Base-by-base conservation (phyloP, 2,888 invertebrate species). In the Caenorhabditis uteleia region DNA sequence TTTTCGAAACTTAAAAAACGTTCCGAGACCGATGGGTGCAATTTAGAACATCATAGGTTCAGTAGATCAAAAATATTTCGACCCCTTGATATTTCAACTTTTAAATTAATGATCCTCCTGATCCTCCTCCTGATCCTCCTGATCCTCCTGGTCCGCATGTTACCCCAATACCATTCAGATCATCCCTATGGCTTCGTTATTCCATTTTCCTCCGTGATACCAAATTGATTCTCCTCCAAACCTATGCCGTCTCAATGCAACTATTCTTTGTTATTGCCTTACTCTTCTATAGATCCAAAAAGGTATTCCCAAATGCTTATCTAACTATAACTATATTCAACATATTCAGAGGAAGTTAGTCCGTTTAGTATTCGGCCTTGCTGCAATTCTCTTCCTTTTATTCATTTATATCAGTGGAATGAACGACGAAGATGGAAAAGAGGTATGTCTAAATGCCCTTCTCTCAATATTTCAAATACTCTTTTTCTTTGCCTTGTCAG, bases 181-280 rank as follows among this genome's bases (percentile, higher is more conserved):
- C 81, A 1, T 36, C 70, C 14, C 50, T 81, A 18, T 81, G 81
- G 81, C 68, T 82, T 27, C 70, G 81, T 7, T 81, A 81, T 40
- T 72, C 81, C 3, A 68, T 82, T 14, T 81, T 80, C 62, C 73
- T 81, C n/a, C 68, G 58, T 2, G 81, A 81, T 45, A 51, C 69
- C 8, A 81, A 81, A 36, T 59, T 81, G 33, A 71, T 80, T 16
- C 69, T 80, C 2, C 69, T 81, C 1, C 69, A 74, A 36, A 55
- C 62, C 0, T 81, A 82, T 47, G 81, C 81, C 2, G 74, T 77
- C 7, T 48, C 67, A 14, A 80, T 81, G 80, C 81, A 81, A 31
- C 48, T 68, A 7, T 73, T 74, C 49, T 81, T 82, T 42, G 67
- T 81, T 10, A n/a, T 73, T 16, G 67, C 71, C 7, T 60, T 81